Evolutionary conservation across 2,888 invertebrate genomes (phyloP).

Genomic region (Tridacna gigas): DNA sequence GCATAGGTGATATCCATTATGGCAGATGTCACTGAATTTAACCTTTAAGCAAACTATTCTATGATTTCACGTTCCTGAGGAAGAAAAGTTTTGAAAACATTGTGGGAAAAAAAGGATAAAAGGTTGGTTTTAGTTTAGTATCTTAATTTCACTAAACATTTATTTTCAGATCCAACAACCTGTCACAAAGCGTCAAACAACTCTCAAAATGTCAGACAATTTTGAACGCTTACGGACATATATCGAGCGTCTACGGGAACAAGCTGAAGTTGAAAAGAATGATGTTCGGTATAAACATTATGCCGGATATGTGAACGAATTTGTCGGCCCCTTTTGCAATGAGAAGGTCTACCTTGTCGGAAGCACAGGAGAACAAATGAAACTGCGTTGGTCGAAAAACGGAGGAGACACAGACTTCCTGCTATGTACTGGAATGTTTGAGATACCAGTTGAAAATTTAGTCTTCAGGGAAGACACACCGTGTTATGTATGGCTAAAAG

Average conservation of each 20-base stretch:
- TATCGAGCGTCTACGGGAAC: slow-evolving; percentile 25
- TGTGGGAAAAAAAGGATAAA: no score
- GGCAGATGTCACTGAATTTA: no score
- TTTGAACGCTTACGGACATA: not conserved
- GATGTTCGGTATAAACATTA: slow-evolving; percentile 44
- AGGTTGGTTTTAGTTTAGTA: no score
- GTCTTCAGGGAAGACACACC: slow-evolving; percentile 52
- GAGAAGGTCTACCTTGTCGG: slow-evolving; percentile 55
- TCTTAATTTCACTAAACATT: no score
- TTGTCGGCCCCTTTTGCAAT: slow-evolving; percentile 42
- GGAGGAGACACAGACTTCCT: slow-evolving; percentile 66
- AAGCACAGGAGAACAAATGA: slow-evolving; percentile 59
- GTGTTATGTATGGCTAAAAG: slow-evolving; percentile 59
- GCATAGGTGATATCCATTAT: no score
- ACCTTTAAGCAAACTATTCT: no score
- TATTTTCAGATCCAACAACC: no score
- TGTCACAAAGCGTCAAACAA: no score
- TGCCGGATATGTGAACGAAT: slow-evolving; percentile 42
- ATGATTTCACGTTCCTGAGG: no score
- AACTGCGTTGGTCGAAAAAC: slow-evolving; percentile 53
- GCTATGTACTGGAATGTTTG: slow-evolving; percentile 48
- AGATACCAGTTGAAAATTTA: slow-evolving; percentile 52
- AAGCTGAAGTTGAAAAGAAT: slow-evolving; percentile 36
- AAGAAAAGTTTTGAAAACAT: no score
- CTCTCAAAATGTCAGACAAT: not conserved